Evolutionary conservation across 2,113 vertebrate genomes (phyloP).

Genomic region (Phaethornis superciliosus): DNA sequence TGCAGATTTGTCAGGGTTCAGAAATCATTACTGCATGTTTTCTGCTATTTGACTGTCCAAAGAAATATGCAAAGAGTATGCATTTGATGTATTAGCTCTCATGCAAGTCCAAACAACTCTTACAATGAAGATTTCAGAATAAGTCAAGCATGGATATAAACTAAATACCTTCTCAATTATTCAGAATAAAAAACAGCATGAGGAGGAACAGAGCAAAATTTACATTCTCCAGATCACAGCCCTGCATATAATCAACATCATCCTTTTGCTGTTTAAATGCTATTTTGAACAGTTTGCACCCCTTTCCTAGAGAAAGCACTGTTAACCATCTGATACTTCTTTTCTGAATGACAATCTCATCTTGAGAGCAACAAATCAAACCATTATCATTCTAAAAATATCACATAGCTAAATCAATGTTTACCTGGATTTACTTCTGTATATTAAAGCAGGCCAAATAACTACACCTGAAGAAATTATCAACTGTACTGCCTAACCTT

Average conservation of each 20-base stretch:
- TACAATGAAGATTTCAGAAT: background rate
- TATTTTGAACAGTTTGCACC: background rate
- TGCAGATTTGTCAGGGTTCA: background rate
- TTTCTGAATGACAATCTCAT: background rate
- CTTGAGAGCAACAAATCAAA: background rate
- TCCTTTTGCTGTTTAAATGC: background rate
- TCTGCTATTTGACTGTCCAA: background rate
- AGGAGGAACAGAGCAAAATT: background rate
- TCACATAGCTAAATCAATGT: fast-evolving
- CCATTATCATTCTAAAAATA: background rate
- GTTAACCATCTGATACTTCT: background rate
- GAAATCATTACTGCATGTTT: background rate
- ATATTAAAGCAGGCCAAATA: fast-evolving
- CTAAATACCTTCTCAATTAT: background rate
- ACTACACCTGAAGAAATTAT: background rate
- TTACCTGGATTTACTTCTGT: background rate
- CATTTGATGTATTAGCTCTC: background rate
- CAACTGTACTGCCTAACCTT: background rate
- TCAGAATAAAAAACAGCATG: background rate
- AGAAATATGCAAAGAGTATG: background rate
- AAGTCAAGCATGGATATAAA: background rate
- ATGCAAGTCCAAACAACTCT: background rate
- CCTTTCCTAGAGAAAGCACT: background rate
- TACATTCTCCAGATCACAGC: background rate
- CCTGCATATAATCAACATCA: background rate